Evolutionary conservation across 64 coral and sea anemone genomes (phyloP).

Genomic region (Stichodactyla helianthus): DNA sequence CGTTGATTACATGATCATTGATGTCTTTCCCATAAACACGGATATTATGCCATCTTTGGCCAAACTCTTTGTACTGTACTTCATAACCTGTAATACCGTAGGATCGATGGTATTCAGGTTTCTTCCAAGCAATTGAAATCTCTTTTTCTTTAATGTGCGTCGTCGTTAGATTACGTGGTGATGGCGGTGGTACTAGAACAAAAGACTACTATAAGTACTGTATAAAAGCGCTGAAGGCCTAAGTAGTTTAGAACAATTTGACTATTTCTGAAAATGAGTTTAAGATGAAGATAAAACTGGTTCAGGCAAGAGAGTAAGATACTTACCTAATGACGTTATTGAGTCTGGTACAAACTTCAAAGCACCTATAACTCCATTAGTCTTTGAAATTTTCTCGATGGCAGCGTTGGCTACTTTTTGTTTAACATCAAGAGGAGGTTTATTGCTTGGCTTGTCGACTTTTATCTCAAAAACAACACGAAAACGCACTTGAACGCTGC

Average conservation of each 20-base stretch:
- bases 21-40: conserved; percentile 21
- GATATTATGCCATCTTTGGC: conserved; percentile 26
- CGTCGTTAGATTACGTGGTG: conserved; percentile 26
- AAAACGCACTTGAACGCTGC: conserved; percentile 66
- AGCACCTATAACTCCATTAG: conserved; percentile 47
- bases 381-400: conserved; percentile 20
- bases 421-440: conserved; percentile 18
- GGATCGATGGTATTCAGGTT: conserved; percentile 41
- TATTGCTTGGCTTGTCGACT: conserved; percentile 30
- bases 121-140: conserved; percentile 36
- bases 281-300: too few species aligned
- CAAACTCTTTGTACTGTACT: conserved; percentile 59
- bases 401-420: conserved; percentile 60
- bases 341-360: conserved; percentile 44
- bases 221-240: neutral
- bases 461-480: conserved; percentile 63
- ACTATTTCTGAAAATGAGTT: too few species aligned
- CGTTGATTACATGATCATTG: conserved; percentile 31
- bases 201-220: neutral
- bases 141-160: conserved; percentile 37
- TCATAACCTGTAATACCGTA: conserved; percentile 54
- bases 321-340: neutral
- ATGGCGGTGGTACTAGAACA: conserved; percentile 54
- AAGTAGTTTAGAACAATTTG: too few species aligned
- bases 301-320: neutral